Conservation (phyloP, 2,113 vertebrate species). For the Oryctolagus cuniculus region DNA sequence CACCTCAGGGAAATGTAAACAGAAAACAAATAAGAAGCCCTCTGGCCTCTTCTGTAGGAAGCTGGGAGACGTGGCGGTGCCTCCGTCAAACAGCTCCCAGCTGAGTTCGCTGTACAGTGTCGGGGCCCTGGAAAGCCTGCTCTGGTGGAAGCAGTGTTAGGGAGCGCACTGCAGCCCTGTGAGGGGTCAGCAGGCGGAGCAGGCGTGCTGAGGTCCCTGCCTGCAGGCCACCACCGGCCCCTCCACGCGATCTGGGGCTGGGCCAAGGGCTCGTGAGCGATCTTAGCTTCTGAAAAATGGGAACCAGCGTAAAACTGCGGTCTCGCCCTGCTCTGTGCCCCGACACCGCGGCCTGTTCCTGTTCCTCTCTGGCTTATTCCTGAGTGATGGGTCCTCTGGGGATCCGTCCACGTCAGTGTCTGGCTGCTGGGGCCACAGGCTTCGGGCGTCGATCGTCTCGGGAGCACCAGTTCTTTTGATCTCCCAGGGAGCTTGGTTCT, state of each 20-base stretch:
- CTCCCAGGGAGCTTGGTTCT: background rate
- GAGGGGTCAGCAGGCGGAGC: conserved; percentile 49
- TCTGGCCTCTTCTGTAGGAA: conserved; percentile 72
- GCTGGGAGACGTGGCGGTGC: conserved; percentile 68
- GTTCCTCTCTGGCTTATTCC: background rate
- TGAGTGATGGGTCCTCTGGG: background rate
- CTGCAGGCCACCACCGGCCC: background rate
- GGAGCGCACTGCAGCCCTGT: conserved; percentile 66
- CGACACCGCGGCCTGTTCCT: background rate
- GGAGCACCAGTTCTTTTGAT: background rate
- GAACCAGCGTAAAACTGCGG: background rate
- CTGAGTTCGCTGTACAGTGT: conserved; percentile 27
- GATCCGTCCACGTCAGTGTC: background rate
- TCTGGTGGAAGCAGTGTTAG: conserved; percentile 60
- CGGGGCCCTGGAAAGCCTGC: conserved; percentile 59
- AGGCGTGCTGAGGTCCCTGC: background rate
- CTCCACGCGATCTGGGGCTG: background rate
- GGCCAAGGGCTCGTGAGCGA: fast-evolving
- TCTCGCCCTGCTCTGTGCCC: background rate
- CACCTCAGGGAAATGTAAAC: conserved; percentile 81
- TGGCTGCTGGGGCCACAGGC: background rate
- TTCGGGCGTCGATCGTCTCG: background rate
- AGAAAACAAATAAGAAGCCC: conserved; percentile 74
- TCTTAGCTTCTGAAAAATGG: background rate
- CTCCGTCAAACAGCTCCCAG: conserved; percentile 53